Evolutionary conservation across 2,113 vertebrate species (phyloP), one percentile per base, ranked within the genome.

Genomic region (Brachyhypopomus gauderio): DNA sequence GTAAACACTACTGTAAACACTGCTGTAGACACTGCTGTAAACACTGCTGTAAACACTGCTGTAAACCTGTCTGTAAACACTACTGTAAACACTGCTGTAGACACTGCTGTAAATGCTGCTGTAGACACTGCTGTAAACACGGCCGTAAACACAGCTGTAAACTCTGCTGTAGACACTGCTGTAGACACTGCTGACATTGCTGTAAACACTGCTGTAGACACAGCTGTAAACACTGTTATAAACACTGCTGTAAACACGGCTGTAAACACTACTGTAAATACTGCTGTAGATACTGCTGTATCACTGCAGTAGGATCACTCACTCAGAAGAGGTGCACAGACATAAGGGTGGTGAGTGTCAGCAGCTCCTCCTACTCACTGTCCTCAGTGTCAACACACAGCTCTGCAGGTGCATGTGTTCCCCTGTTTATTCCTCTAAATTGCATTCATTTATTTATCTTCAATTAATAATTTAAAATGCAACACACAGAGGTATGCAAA

Each of bases 391-490:
- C 91, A 89, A 85, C 88, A 87, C 77, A 76, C 83, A 89, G 88
- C 86, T 89, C 90, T 88, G 91, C 85, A 79, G 87, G 87, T 88
- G 91, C 92, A 92, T 92, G 88, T 89, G 92, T 91, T 91, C 89
- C 86, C 86, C 89, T 89, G 90, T 90, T 93, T 92, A 91, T 92
- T 92, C 80, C 91, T 88, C 89, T 88, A 91, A 93, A 92, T 91
- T 93, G 88, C 91, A 91, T 93, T 93, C 91, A 93, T 92, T 93
- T 93, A 94, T 94, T 94, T 93, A 93, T 92, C 91, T 92, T 88
- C 90, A 90, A 92, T 94, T 93, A 94, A 94, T 94, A 93, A 94
- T 94, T 92, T 89, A 94, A 90, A 89, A 92, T 90, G 91, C 91
- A 90, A 91, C 91, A 91, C 91, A 92, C 91, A 91, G 91, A 90